phyloP scores from a whole-genome alignment of 2,888 invertebrate species.

The Coleophora flavipennella region DNA sequence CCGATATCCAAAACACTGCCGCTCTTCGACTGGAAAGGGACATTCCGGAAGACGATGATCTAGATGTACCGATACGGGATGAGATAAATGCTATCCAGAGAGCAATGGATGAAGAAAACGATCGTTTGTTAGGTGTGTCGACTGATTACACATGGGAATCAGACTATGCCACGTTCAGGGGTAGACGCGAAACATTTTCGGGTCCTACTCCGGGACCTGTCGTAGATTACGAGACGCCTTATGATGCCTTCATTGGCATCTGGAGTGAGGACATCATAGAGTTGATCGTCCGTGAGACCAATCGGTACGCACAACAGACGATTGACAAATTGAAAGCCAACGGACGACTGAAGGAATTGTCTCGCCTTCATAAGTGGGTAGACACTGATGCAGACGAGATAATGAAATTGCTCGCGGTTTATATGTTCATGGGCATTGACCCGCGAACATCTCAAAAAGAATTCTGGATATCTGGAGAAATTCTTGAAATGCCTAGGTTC shows the following conservation, averaged over 20 bases:
- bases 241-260: no score
- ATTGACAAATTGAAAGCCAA: conserved; percentile 8
- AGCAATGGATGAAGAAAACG: conserved; percentile 17
- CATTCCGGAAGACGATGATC: conserved; percentile 15
- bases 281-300: conserved; percentile 17
- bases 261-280: conserved; percentile 16
- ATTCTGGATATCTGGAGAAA: no score
- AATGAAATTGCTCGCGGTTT: conserved; percentile 13
- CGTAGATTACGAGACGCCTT: no score
- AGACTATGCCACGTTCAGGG: conserved; percentile 15
- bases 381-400: conserved; percentile 16
- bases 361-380: conserved; percentile 14
- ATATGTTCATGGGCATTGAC: conserved; percentile 17
- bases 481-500: no score
- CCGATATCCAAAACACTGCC: conserved; percentile 8
- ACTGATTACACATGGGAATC: conserved; percentile 6
- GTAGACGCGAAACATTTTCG: conserved; percentile 14
- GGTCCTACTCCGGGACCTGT: conserved; percentile 16
- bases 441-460: conserved; percentile 8
- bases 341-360: conserved; percentile 5
- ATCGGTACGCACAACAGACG: conserved; percentile 17
- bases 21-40: background rate
- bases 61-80: conserved; percentile 9
- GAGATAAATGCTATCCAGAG: conserved; percentile 7
- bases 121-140: conserved; percentile 9